Conservation (phyloP, 2,888 invertebrate genomes). For the Furcula furcula region DNA sequence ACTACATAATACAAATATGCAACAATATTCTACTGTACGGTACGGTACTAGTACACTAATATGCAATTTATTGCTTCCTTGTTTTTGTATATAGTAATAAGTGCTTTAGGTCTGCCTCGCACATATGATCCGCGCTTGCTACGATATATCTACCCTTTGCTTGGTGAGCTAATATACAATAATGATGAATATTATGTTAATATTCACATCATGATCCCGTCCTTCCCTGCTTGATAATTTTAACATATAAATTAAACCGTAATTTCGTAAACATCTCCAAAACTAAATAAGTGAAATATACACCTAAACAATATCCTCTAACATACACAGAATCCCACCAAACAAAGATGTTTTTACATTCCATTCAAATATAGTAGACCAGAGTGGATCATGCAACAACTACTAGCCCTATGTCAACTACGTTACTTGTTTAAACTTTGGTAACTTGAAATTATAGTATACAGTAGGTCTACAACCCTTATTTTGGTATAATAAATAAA, state of each 20-base stretch:
- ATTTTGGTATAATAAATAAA: conserved; percentile 37
- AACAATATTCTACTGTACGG: conserved; percentile 14
- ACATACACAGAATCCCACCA: too few relatives aligned
- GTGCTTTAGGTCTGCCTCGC: neutral
- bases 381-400: neutral
- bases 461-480: conserved; percentile 51
- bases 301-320: too few relatives aligned
- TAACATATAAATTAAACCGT: too few relatives aligned
- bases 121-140: neutral
- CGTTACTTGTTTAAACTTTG: conserved; percentile 58
- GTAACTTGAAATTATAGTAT: conserved; percentile 70
- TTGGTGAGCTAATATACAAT: neutral
- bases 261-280: too few relatives aligned
- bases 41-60: neutral
- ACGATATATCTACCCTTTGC: neutral
- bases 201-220: neutral
- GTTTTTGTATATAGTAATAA: conserved; percentile 4
- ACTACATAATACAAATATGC: neutral
- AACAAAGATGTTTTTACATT: too few relatives aligned
- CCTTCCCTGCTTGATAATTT: too few relatives aligned
- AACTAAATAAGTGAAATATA: too few relatives aligned
- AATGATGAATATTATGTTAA: neutral
- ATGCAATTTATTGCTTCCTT: conserved; percentile 14
- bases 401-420: conserved; percentile 23
- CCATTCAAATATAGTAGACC: too few relatives aligned